Evolutionary conservation across 2,113 vertebrate species (phyloP).

Genomic region (Sceloporus tristichus): DNA sequence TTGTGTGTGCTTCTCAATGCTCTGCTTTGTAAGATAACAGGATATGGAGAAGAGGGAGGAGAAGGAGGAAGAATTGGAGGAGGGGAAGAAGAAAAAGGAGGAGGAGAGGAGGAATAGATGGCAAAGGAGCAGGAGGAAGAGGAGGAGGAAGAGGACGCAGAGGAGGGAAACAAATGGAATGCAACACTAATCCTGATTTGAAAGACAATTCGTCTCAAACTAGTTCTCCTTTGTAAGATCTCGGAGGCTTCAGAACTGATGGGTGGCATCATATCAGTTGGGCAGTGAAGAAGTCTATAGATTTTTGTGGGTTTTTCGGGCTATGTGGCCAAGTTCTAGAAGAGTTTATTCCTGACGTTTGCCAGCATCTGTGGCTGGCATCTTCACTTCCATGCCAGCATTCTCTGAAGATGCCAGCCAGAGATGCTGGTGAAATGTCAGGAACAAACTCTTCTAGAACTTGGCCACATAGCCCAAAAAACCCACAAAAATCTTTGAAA

Average conservation of each 20-base stretch:
- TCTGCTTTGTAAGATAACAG: conserved; percentile 20
- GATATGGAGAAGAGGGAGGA: background rate
- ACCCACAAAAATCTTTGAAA: too few relatives aligned
- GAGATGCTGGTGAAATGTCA: too few relatives aligned
- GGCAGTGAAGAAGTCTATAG: conserved; percentile 33
- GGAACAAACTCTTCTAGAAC: too few relatives aligned
- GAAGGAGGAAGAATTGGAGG: background rate
- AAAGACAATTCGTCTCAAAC: background rate
- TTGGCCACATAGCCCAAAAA: too few relatives aligned
- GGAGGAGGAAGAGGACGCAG: too few relatives aligned
- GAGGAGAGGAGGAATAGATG: background rate
- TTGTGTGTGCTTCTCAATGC: conserved; percentile 38
- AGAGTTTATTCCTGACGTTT: too few relatives aligned
- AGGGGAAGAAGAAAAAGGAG: background rate
- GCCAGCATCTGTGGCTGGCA: too few relatives aligned
- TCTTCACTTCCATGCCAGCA: too few relatives aligned
- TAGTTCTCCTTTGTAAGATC: background rate
- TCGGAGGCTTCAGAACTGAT: background rate
- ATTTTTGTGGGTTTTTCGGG: too few relatives aligned
- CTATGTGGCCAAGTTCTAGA: too few relatives aligned
- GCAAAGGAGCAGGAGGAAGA: background rate
- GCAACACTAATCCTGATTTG: background rate
- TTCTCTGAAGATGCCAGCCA: too few relatives aligned
- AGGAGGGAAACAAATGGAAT: background rate
- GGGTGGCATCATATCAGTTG: background rate